These are phyloP conservation scores for Steinernema scapterisci DNA, from an alignment of 2,888 invertebrate species.

Conservation along the genomic window DNA sequence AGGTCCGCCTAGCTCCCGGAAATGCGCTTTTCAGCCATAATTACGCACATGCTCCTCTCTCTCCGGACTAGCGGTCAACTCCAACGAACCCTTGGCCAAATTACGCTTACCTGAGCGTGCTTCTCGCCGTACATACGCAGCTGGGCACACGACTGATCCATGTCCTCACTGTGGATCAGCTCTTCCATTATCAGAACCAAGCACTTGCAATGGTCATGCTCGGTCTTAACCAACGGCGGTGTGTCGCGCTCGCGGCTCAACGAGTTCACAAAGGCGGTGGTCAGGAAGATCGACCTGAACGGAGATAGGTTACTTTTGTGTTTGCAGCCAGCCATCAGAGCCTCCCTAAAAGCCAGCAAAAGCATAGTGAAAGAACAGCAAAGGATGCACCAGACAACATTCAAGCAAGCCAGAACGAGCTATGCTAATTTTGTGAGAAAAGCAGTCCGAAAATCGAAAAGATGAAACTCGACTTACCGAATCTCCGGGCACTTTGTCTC, in stretches of 20 bases:
- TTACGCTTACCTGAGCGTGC: slow-evolving; percentile 48
- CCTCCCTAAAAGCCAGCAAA: not conserved
- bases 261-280: slow-evolving; percentile 54
- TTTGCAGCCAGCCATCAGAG: not conserved
- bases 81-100: no score
- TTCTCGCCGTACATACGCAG: slow-evolving; percentile 52
- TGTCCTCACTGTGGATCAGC: slow-evolving; percentile 44
- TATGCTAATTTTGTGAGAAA: not conserved
- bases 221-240: slow-evolving; percentile 51
- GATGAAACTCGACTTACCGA: slow-evolving; percentile 37
- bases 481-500: slow-evolving; percentile 53
- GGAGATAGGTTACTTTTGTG: slow-evolving; percentile 4
- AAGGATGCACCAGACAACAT: not conserved
- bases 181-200: slow-evolving; percentile 44
- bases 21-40: no score
- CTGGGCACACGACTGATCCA: slow-evolving; percentile 43
- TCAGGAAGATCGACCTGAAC: slow-evolving; percentile 52
- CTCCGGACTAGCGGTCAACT: no score
- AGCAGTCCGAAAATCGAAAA: not conserved
- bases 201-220: slow-evolving; percentile 54
- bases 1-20: no score
- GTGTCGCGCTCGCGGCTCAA: slow-evolving; percentile 47
- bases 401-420: not conserved
- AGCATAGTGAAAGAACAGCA: slow-evolving; percentile 14
- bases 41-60: no score